Evolutionary conservation across 2,888 invertebrate species (phyloP).

Genomic region (Orthonychiurus folsomi): DNA sequence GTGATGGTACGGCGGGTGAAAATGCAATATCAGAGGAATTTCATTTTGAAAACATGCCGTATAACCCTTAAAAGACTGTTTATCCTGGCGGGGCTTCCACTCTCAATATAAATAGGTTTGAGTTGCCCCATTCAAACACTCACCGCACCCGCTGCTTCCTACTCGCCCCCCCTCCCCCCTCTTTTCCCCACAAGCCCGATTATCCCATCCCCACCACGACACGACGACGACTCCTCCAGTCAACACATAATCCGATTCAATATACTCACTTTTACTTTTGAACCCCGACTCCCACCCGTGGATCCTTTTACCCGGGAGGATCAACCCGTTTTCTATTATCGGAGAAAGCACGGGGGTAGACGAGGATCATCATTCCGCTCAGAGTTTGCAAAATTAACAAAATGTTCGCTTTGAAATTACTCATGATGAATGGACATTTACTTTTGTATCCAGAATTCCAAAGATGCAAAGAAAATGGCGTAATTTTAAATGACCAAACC

Average conservation of each 20-base stretch:
- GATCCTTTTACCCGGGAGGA: not conserved
- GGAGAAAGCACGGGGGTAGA: not conserved
- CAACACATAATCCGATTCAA: not conserved
- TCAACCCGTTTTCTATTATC: not conserved
- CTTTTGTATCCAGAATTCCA: no score
- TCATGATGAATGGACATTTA: no score
- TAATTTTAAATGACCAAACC: no score
- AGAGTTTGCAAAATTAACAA: no score
- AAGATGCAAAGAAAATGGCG: no score
- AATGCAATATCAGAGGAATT: constrained; percentile 42
- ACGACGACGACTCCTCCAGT: not conserved
- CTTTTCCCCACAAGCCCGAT: not conserved
- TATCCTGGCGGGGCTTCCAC: constrained; percentile 38
- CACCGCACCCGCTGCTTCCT: not conserved
- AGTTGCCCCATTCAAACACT: not conserved
- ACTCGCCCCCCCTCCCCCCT: not conserved
- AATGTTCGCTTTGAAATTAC: no score
- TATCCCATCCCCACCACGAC: not conserved
- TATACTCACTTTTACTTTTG: no score
- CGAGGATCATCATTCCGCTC: not conserved
- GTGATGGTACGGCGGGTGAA: constrained; percentile 30
- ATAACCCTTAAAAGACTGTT: constrained; percentile 40
- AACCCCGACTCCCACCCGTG: not conserved
- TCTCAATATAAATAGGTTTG: constrained; percentile 30
- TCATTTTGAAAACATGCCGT: constrained; percentile 41